Conservation (phyloP, 2,888 invertebrate genomes). For the Synergus itoensis region DNA sequence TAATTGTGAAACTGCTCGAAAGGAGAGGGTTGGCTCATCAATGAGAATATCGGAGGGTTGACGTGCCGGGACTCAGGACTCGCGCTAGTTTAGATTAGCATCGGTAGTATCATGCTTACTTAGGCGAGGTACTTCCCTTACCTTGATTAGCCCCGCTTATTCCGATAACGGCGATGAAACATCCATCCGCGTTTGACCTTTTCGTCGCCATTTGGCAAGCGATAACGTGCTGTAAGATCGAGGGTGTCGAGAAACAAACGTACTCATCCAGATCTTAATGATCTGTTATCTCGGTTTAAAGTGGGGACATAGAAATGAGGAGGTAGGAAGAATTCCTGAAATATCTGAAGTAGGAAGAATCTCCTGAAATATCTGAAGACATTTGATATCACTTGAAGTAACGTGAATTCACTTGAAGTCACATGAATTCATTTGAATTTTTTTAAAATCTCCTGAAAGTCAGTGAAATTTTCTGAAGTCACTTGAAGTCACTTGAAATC, state of each 20-base stretch:
- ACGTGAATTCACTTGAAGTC: too few species aligned
- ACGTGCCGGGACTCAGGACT: background rate
- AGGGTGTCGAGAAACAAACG: slow-evolving; percentile 21
- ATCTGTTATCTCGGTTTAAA: background rate
- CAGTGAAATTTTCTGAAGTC: too few species aligned
- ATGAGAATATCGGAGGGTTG: slow-evolving; percentile 1
- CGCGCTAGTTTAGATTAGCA: slow-evolving; percentile 64
- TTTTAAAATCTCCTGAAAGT: too few species aligned
- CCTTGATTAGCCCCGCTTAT: slow-evolving; percentile 39
- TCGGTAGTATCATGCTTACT: slow-evolving; percentile 55
- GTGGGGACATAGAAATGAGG: background rate
- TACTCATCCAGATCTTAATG: slow-evolving; percentile 22
- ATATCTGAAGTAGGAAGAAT: too few species aligned
- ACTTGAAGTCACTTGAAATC: too few species aligned
- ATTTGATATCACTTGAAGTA: too few species aligned
- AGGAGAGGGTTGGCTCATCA: slow-evolving; percentile 24
- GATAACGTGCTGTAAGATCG: slow-evolving; percentile 1
- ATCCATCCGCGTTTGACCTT: slow-evolving; percentile 35
- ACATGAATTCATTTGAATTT: too few species aligned
- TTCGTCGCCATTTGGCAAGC: slow-evolving; percentile 21
- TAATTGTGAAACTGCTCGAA: slow-evolving; percentile 40
- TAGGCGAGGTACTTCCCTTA: slow-evolving; percentile 48
- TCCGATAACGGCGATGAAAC: slow-evolving; percentile 36
- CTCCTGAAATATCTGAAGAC: too few species aligned
- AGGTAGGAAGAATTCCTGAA: background rate